A percentile compares a stretch with the other conserved stretches of the same genome.
Conservation (phyloP, 2,888 invertebrate species). For the Callyntrura sp. region DNA sequence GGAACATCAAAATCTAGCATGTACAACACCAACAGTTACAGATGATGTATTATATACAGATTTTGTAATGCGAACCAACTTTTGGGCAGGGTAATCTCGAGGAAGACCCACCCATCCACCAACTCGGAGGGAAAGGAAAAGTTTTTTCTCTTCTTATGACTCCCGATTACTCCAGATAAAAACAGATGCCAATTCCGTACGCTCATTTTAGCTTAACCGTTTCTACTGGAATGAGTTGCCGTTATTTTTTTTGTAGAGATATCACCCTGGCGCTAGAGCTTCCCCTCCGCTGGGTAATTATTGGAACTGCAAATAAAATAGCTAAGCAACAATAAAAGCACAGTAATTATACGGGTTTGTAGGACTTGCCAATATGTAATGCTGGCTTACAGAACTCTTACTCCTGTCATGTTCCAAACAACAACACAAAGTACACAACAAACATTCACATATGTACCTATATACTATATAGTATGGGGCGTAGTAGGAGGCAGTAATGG, state of each 20-base stretch:
- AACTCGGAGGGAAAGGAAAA: neutral
- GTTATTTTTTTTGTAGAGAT: neutral
- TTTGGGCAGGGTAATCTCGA: slow-evolving; percentile 2
- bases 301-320: neutral
- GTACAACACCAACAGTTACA: neutral
- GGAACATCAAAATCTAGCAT: slow-evolving; percentile 40
- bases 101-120: neutral
- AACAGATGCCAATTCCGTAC: too few species aligned
- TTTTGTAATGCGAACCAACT: slow-evolving; percentile 13
- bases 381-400: neutral
- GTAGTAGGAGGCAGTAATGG: neutral
- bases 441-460: neutral
- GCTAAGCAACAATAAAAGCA: neutral
- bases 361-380: neutral
- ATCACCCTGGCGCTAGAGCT: neutral
- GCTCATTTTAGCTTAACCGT: too few species aligned
- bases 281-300: slow-evolving; percentile 17
- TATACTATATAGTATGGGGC: too few species aligned
- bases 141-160: neutral
- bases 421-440: neutral
- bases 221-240: neutral
- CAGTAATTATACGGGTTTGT: slow-evolving; percentile 22
- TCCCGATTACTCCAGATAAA: neutral
- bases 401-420: neutral
- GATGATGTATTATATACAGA: slow-evolving; percentile 39